Evolutionary conservation across 1,140 invertebrate genomes (phyloP), one percentile per base, ranked within the genome.

Genomic region (Teleopsis dalmanni): DNA sequence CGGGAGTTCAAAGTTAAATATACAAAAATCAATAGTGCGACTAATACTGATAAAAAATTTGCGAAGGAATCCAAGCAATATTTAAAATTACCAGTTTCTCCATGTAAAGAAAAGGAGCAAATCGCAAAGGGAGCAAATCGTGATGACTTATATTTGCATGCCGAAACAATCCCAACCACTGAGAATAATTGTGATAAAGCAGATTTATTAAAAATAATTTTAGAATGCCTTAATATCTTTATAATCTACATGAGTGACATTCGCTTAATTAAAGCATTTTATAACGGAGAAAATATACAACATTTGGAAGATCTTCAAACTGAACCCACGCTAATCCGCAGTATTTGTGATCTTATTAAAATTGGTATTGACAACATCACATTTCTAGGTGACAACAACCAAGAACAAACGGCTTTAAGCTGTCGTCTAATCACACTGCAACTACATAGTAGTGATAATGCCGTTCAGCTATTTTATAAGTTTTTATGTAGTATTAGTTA

Each of bases 361-460:
- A 66, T 69, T 34, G 65, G 65, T 44, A 68, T 69, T 26, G 65
- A 69, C 34, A 69, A 68, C 43, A 60, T 64, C 13, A 57, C 65
- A 14, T 68, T 68, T 43, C 48, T 68, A 13, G 65, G 65, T 8
- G 65, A 68, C 18, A 68, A 59, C n/a, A 52, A 43, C 31, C 57
- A 57, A 16, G 65, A 69, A 29, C 62, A 69, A 52, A 37, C 50
- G 1, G 47, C 51, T 0, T 31, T 69, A 3, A 69, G 65, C 48
- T 42, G 53, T 4, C 54, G 65, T 7, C 52, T 69, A 6, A 67
- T 65, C 16, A 61, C 58, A n/a, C 45, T 69, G 13, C 60, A 68
- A 43, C 27, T 69, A 3, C 65, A 64, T 27, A 63, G 60, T 48
- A 63, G 60, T n/a, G 56, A 67, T 45, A 52, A 50, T 2, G 58